Conservation (phyloP, 2,888 invertebrate genomes). For the Tachystola acroxantha region DNA sequence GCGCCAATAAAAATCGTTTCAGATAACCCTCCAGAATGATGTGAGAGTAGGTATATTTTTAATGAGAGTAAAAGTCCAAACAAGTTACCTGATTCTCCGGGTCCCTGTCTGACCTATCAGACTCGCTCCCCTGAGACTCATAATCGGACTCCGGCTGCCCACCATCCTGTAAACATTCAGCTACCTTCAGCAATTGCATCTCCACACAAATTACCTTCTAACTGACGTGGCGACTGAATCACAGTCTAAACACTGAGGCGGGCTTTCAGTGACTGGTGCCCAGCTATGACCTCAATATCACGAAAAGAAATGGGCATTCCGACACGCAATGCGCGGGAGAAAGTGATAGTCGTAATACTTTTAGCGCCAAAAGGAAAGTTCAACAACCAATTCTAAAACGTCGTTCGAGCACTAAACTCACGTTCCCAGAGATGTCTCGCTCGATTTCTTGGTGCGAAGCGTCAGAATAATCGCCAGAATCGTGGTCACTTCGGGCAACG, state of each 20-base stretch:
- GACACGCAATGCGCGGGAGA: conserved; percentile 67
- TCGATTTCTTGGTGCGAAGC: conserved; percentile 66
- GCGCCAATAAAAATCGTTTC: no score
- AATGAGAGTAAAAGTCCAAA: no score
- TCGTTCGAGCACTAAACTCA: conserved; percentile 45
- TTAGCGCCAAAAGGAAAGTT: conserved; percentile 69
- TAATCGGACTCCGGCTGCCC: conserved; percentile 64
- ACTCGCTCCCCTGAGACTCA: conserved; percentile 70
- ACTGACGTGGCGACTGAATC: conserved; percentile 43
- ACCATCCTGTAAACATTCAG: conserved; percentile 64
- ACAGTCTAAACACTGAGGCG: conserved; percentile 47
- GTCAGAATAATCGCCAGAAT: conserved; percentile 71
- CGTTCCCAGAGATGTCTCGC: conserved; percentile 61
- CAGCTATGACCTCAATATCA: conserved; percentile 68
- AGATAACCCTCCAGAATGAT: no score
- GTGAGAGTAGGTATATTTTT: no score
- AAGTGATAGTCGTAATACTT: conserved; percentile 62
- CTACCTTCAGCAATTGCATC: conserved; percentile 68
- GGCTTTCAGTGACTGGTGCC: conserved; percentile 57
- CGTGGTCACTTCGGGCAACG: conserved; percentile 59
- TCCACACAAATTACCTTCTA: conserved; percentile 16
- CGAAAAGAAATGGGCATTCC: conserved; percentile 73
- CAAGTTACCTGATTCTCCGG: conserved; percentile 85
- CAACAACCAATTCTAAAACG: conserved; percentile 15
- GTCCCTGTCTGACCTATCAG: conserved; percentile 80